These are phyloP conservation scores for Diphyllodes magnificus DNA, from an alignment of 2,113 vertebrate species.

Conservation along the genomic window DNA sequence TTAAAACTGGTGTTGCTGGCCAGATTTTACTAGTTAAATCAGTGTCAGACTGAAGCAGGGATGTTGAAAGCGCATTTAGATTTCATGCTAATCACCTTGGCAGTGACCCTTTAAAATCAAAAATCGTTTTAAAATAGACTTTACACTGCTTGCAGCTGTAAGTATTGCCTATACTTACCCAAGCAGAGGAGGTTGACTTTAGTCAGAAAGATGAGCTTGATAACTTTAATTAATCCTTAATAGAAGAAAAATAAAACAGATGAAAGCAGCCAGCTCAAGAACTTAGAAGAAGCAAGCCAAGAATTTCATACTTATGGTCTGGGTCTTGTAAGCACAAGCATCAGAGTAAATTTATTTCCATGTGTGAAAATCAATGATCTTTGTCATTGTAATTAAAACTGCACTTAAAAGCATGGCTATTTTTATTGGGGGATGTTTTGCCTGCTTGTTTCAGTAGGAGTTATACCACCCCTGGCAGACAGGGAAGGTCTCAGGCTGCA, in stretches of 20 bases:
- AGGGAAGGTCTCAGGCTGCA: not conserved
- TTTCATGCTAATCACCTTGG: slow-evolving; percentile 12
- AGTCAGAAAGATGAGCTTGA: not conserved
- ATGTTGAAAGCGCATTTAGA: slow-evolving; percentile 10
- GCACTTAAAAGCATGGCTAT: not conserved
- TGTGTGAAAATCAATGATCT: slow-evolving; percentile 6
- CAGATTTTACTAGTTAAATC: not conserved
- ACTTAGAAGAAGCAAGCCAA: not conserved
- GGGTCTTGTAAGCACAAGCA: not conserved
- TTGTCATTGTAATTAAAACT: not conserved
- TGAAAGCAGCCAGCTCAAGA: not conserved
- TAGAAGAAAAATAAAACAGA: not conserved
- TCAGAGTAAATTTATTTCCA: not conserved
- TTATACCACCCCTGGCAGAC: not conserved
- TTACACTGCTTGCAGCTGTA: not conserved
- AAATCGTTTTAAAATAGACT: not conserved
- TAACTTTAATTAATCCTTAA: slow-evolving; percentile 12
- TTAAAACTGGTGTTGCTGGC: not conserved
- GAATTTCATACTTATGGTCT: not conserved
- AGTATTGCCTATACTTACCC: not conserved
- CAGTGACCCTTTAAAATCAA: slow-evolving; percentile 4
- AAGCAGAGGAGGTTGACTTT: not conserved
- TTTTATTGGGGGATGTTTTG: not conserved
- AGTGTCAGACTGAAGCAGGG: not conserved
- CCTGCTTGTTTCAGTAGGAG: not conserved